Evolutionary conservation across 2,113 vertebrate genomes (phyloP), one percentile per base, ranked within the genome.

Genomic region (Tinamus guttatus): DNA sequence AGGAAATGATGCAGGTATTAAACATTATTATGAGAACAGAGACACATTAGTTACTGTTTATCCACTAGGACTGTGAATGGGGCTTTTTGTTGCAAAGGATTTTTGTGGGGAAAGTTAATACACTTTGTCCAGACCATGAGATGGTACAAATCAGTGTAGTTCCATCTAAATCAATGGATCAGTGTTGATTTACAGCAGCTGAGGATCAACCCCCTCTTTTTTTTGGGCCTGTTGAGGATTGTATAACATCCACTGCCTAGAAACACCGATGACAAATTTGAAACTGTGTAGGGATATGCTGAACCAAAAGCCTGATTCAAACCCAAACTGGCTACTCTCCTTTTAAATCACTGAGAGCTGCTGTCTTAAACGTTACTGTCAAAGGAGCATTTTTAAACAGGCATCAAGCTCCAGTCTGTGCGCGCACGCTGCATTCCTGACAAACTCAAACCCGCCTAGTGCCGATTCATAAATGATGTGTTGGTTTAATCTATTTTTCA

Each of bases 401-500:
- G 95, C 45, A 95, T 95, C 94, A 95, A 96, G 96, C 92, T 97
- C 93, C 4, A 10, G 45, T 94, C 89, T 75, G 89, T 93, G 83
- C 86, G 93, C 14, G 86, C 91, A 90, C 7, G 54, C 94, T 24
- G 83, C 96, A 96, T 98, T 97, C 97, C 96, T 94, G 40, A 63
- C 94, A 76, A 95, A 88, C 95, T 89, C 95, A 90, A 95, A 85
- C 87, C 92, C 85, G 30, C 85, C 95, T 38, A 97, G 94, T 86
- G 83, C 96, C 90, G 89, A 97, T 95, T 94, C 98, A 96, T 97
- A 97, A 98, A 98, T 97, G 97, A 98, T 98, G 98, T 97, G 98
- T 97, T 97, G 96, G 97, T 98, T 98, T 98, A 98, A 98, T 98
- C 97, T 98, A 96, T 98, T 98, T 98, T 98, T 98, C 98, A 98